phyloP scores from a whole-genome alignment of 2,888 invertebrate genomes.

The Tanytarsus gracilentus region DNA sequence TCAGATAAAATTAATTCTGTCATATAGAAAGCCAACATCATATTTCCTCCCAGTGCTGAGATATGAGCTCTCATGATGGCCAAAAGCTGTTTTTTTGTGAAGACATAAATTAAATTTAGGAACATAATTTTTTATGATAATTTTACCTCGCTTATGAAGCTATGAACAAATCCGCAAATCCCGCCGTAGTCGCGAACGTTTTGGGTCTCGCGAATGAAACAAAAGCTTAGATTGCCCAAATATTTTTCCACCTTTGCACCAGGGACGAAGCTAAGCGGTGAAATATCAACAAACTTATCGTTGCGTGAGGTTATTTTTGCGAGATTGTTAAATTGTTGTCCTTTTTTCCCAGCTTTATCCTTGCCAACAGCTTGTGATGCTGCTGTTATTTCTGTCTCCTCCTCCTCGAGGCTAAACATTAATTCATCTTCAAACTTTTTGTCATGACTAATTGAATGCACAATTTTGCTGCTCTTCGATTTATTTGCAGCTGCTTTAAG shows the following conservation, averaged over 20 bases:
- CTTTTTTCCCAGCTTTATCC: slow-evolving; percentile 29
- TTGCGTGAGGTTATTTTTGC: background rate
- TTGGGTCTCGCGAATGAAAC: slow-evolving; percentile 91
- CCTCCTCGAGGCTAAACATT: slow-evolving; percentile 77
- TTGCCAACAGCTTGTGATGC: slow-evolving; percentile 38
- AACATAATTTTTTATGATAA: background rate
- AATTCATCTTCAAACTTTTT: slow-evolving; percentile 58
- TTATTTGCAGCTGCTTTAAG: slow-evolving; percentile 57
- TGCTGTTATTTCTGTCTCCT: slow-evolving; percentile 48
- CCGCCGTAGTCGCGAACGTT: slow-evolving; percentile 87
- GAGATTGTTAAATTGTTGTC: background rate
- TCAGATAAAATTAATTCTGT: slow-evolving; percentile 83
- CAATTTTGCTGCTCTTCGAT: slow-evolving; percentile 37
- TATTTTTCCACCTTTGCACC: slow-evolving; percentile 71
- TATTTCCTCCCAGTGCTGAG: slow-evolving; percentile 87
- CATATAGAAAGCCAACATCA: slow-evolving; percentile 88
- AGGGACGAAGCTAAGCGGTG: slow-evolving; percentile 69
- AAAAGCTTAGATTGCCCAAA: slow-evolving; percentile 84
- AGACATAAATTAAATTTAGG: background rate
- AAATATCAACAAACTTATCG: slow-evolving; percentile 54
- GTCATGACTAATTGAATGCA: slow-evolving; percentile 37
- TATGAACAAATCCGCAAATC: slow-evolving; percentile 87
- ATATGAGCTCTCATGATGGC: slow-evolving; percentile 91
- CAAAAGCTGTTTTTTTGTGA: slow-evolving; percentile 51
- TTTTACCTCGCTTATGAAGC: slow-evolving; percentile 76